Conservation (phyloP, 2,113 vertebrate species). For the Arvicanthis niloticus region DNA sequence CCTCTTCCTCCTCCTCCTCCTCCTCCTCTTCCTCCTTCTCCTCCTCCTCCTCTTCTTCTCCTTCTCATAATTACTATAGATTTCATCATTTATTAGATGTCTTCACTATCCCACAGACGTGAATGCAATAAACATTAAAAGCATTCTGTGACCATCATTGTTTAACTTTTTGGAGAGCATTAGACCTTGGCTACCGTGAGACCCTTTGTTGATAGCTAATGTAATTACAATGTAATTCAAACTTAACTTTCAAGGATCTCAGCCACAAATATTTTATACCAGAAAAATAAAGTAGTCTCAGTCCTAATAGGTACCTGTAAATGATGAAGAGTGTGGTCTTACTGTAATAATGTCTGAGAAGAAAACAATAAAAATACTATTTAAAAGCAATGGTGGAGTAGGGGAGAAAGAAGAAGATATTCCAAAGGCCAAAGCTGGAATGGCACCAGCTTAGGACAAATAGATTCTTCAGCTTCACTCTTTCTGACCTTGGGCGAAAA, state of each 20-base stretch:
- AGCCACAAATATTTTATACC: not conserved
- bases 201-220: not conserved
- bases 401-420: not conserved
- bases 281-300: not conserved
- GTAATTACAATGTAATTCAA: not conserved
- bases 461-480: not conserved
- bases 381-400: not conserved
- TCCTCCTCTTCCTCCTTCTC: accelerated
- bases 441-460: not conserved
- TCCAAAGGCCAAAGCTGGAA: not conserved
- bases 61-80: not conserved
- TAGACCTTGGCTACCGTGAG: not conserved
- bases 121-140: not conserved
- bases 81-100: not conserved
- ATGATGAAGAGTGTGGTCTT: not conserved
- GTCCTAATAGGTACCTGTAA: not conserved
- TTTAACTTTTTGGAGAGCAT: not conserved
- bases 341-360: not conserved
- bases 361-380: not conserved
- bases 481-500: not conserved
- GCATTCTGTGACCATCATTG: not conserved
- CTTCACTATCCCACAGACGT: not conserved
- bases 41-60: too few relatives aligned
- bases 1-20: too few relatives aligned
- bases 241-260: not conserved